Evolutionary conservation across 2,888 invertebrate genomes (phyloP).

Genomic region (Bombyx huttoni): DNA sequence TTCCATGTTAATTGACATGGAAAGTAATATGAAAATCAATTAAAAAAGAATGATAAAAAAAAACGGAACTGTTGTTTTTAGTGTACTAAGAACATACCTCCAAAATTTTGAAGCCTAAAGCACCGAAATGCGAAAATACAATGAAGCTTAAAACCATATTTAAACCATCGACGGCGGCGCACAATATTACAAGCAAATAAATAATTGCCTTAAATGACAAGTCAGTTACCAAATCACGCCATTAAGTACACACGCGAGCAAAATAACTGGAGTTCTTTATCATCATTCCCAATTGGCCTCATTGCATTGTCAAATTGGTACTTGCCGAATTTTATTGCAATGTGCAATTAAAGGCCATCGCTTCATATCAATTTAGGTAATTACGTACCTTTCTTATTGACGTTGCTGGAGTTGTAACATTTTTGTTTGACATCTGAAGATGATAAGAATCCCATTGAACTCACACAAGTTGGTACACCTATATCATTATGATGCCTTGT

Average conservation of each 20-base stretch:
- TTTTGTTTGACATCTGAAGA: background rate
- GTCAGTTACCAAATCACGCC: background rate
- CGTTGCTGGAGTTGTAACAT: background rate
- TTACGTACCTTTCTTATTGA: constrained; percentile 5
- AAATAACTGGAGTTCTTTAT: constrained; percentile 5
- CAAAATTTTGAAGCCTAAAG: background rate
- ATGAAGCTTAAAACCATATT: background rate
- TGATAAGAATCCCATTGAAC: background rate
- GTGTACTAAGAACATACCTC: too few relatives aligned
- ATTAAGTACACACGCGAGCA: background rate
- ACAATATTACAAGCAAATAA: background rate
- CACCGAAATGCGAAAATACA: background rate
- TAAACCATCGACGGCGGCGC: background rate
- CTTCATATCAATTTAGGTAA: constrained; percentile 18
- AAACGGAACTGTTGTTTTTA: too few relatives aligned
- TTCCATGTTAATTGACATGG: too few relatives aligned
- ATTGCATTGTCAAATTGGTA: constrained; percentile 38
- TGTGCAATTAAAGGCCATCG: constrained; percentile 25
- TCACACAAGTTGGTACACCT: background rate
- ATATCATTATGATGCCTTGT: background rate
- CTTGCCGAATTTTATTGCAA: constrained; percentile 23
- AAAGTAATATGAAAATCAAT: too few relatives aligned
- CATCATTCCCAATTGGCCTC: constrained; percentile 26
- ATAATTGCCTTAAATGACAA: background rate
- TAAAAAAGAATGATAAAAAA: too few relatives aligned